phyloP scores from a whole-genome alignment of 2,113 vertebrate genomes.

The Kryptolebias marmoratus region DNA sequence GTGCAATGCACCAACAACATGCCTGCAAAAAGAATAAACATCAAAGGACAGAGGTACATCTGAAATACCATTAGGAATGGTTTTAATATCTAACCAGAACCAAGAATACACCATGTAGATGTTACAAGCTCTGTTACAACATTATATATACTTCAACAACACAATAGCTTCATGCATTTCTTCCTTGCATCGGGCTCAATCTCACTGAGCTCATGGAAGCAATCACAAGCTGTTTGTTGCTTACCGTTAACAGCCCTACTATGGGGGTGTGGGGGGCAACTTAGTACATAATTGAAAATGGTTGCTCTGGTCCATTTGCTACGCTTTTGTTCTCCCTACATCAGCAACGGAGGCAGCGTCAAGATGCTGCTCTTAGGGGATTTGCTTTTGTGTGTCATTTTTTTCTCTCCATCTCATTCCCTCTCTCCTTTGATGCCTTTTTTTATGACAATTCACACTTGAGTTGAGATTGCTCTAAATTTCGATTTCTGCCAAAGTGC shows the following conservation, averaged over 20 bases:
- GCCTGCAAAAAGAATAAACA: too few relatives aligned
- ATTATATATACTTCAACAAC: slow-evolving; percentile 63
- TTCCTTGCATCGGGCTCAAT: slow-evolving; percentile 34
- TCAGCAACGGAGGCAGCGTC: slow-evolving; percentile 58
- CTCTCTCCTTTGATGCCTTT: slow-evolving; percentile 56
- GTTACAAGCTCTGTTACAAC: not conserved
- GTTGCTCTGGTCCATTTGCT: slow-evolving; percentile 72
- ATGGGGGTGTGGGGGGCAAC: slow-evolving; percentile 34
- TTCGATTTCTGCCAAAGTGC: slow-evolving; percentile 62
- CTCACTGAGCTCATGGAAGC: slow-evolving; percentile 54
- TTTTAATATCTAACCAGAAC: too few relatives aligned
- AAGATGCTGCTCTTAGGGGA: slow-evolving; percentile 61
- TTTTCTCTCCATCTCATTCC: slow-evolving; percentile 44
- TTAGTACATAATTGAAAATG: slow-evolving; percentile 77
- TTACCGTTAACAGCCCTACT: slow-evolving; percentile 64
- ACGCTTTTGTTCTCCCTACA: slow-evolving; percentile 70
- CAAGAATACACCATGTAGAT: too few relatives aligned
- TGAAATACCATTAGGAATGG: too few relatives aligned
- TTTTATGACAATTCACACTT: slow-evolving; percentile 63
- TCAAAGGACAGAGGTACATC: too few relatives aligned
- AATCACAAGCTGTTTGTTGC: slow-evolving; percentile 69
- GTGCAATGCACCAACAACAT: too few relatives aligned
- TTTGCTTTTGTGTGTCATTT: slow-evolving; percentile 56
- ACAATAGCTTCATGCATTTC: slow-evolving; percentile 24
- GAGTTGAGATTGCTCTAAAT: slow-evolving; percentile 69